Conservation (phyloP, 2,888 invertebrate genomes). For the Patella ulyssiponensis region DNA sequence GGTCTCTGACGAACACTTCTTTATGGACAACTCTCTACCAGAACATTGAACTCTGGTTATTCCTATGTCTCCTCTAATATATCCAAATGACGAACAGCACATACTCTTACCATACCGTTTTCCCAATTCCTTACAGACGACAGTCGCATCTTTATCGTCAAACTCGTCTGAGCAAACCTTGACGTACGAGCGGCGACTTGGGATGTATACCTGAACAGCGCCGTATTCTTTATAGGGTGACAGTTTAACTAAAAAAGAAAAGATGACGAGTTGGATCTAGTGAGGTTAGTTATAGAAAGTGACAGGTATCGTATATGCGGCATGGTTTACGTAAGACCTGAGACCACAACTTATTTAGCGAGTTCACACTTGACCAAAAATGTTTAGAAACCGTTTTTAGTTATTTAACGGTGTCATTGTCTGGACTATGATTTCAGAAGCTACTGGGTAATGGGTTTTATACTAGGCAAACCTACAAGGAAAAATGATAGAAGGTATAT, state of each 20-base stretch:
- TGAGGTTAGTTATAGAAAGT: too few species aligned
- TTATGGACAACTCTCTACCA: slow-evolving; percentile 45
- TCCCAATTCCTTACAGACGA: slow-evolving; percentile 70
- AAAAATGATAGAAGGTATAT: too few species aligned
- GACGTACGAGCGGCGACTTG: slow-evolving; percentile 34
- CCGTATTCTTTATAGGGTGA: slow-evolving; percentile 52
- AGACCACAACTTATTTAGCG: too few species aligned
- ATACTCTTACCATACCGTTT: slow-evolving; percentile 65
- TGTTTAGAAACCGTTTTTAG: too few species aligned
- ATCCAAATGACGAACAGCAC: slow-evolving; percentile 51
- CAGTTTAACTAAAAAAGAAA: slow-evolving; percentile 44
- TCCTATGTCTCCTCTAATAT: slow-evolving; percentile 38
- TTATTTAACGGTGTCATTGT: too few species aligned
- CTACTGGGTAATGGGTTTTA: too few species aligned
- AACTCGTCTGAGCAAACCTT: slow-evolving; percentile 84
- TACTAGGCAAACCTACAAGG: too few species aligned
- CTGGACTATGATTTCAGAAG: too few species aligned
- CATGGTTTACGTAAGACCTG: too few species aligned
- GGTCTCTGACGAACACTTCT: slow-evolving; percentile 38
- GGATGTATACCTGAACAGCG: slow-evolving; percentile 44
- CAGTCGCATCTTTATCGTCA: slow-evolving; percentile 77
- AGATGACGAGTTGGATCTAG: neutral
- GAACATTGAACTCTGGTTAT: slow-evolving; percentile 73
- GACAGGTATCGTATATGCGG: too few species aligned
- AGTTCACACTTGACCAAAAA: too few species aligned